Base-by-base conservation (phyloP, 2,888 invertebrate genomes). In the Drosophila siamana region DNA sequence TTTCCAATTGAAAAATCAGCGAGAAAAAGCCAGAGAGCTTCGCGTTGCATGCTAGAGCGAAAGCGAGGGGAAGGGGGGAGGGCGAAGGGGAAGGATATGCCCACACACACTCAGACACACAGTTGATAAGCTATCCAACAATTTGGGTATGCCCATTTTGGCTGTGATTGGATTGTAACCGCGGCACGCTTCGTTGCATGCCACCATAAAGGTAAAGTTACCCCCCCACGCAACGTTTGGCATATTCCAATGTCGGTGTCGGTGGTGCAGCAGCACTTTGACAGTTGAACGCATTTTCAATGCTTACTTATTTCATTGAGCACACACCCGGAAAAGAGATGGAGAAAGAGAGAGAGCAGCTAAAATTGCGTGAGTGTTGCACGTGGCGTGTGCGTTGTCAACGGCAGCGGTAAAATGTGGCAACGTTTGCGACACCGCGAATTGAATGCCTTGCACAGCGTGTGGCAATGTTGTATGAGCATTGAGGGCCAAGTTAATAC, bases 271-370 rank as follows among this genome's bases (percentile, higher is more conserved):
- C 74, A 73, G 19, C 19, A 73, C 65, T 87, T 87, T 85, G 87
- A 87, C 85, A 85, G 87, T 85, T 80, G 85, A 80, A 65, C 85
- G 85, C 82, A 85, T 85, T 86, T 78, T 67, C 72, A 69, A 75
- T 75, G 74, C 80, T 82, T 67, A 78, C 76, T 72, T 70, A 70
- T 66, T 76, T 78, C 77, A 72, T 70, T 79, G 79, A 48, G 56
- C 74, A 67, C 60, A 16, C 26, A 8, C 9, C 16, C 16, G 41
- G 50, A 26, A 6, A n/a, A 16, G 16, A 15, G 9, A n/a, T 19
- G 16, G n/a, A 36, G 15, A 15, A 9, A n/a, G 26, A 13, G n/a
- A 36, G 15, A 4, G 16, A 43, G 24, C 30, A 54, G 60, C 63
- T 48, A 44, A 69, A 78, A 77, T 85, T 73, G 80, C 86, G 86